These are phyloP conservation scores for Himalopsyche kuldschensis DNA, from an alignment of 2,888 invertebrate genomes.

Conservation along the genomic window DNA sequence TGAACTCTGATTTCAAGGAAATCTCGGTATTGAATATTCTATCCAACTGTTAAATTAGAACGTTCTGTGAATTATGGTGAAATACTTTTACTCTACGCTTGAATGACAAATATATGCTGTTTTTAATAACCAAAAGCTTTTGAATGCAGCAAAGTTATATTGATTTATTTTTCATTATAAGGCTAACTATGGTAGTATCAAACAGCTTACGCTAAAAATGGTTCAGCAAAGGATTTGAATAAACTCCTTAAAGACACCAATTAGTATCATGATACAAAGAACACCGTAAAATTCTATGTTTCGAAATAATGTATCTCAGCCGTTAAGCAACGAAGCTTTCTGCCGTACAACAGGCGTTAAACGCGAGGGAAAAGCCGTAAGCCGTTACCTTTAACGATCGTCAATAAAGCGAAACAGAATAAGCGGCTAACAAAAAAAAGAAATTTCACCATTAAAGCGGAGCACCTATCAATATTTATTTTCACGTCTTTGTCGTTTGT, in stretches of 20 bases:
- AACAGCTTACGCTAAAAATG: background rate
- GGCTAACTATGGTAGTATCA: too few species aligned
- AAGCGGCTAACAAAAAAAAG: background rate
- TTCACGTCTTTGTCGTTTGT: too few species aligned
- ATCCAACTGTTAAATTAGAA: too few species aligned
- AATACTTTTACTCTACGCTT: too few species aligned
- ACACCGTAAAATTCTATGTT: background rate
- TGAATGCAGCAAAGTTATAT: too few species aligned
- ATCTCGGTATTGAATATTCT: too few species aligned
- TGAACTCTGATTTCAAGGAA: too few species aligned
- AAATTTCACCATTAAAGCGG: background rate
- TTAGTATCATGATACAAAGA: background rate
- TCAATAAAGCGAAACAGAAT: background rate
- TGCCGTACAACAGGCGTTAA: background rate
- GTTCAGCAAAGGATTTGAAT: background rate
- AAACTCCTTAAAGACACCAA: background rate
- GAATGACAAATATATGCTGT: too few species aligned
- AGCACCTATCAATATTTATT: background rate
- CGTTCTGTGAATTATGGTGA: too few species aligned
- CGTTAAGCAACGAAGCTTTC: background rate
- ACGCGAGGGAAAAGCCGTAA: background rate
- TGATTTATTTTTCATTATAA: too few species aligned
- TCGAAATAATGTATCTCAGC: background rate
- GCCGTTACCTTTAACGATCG: slow-evolving; percentile 8
- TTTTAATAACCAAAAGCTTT: too few species aligned